Conservation (phyloP, 2,888 invertebrate genomes). For the Nasonovia ribisnigri region DNA sequence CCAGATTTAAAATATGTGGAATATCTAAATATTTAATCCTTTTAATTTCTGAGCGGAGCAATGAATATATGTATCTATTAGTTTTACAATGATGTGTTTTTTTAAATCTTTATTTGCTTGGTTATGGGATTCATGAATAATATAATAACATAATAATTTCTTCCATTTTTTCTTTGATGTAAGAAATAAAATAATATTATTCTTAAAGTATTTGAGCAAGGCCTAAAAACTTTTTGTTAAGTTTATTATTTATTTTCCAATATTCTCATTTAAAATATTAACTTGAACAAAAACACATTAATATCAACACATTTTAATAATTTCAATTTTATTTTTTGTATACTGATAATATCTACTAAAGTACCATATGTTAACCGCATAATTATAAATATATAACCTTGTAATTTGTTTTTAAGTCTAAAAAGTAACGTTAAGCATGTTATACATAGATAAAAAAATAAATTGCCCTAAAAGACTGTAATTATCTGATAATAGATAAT, state of each 20-base stretch:
- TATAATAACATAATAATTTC: neutral
- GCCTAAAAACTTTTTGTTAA: neutral
- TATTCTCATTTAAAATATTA: neutral
- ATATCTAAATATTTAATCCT: neutral
- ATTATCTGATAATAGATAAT: constrained; percentile 24
- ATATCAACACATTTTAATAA: neutral
- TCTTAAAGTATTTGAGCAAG: neutral
- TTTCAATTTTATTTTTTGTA: neutral
- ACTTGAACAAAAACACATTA: neutral
- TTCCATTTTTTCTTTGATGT: neutral
- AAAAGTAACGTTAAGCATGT: neutral
- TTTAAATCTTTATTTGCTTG: neutral
- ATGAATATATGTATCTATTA: neutral
- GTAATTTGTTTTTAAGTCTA: neutral
- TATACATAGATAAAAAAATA: neutral
- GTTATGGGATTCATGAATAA: neutral
- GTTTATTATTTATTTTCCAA: neutral
- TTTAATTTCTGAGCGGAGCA: neutral
- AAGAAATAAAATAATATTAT: neutral
- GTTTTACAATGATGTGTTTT: neutral
- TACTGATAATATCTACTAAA: neutral
- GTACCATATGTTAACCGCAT: constrained; percentile 15
- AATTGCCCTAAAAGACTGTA: constrained; percentile 4
- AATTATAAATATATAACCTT: neutral
- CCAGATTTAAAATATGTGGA: neutral